Percentiles rank a stretch among this genome's conserved stretches.
Evolutionary conservation across 2,797 vertebrate species (phyloP).

Genomic region (Iguana delicatissima): DNA sequence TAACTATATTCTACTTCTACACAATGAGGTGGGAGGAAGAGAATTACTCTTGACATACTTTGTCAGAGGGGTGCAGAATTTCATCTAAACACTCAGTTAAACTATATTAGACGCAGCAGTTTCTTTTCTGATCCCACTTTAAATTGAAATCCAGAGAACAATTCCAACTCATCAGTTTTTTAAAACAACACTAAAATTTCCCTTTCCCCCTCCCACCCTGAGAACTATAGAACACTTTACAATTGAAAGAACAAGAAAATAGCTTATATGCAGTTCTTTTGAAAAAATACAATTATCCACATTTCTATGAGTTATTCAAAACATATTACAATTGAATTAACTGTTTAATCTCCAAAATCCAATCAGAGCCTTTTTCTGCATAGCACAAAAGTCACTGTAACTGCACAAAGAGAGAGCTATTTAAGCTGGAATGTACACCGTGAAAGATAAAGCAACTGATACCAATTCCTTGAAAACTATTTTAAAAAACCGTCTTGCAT

Average conservation of each 20-base stretch:
- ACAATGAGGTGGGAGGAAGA: conserved; percentile 27
- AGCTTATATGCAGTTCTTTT: conserved; percentile 55
- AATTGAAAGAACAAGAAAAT: conserved; percentile 66
- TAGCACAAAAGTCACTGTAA: conserved; percentile 63
- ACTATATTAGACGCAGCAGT: conserved; percentile 51
- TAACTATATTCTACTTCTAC: conserved; percentile 39
- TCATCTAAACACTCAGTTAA: conserved; percentile 65
- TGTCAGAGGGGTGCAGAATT: conserved; percentile 47
- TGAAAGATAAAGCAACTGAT: conserved; percentile 65
- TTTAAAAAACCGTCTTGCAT: conserved; percentile 14
- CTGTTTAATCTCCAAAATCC: conserved; percentile 44
- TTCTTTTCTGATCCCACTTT: conserved; percentile 39
- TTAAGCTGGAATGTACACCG: conserved; percentile 75
- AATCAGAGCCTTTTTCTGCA: conserved; percentile 73
- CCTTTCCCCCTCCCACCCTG: conserved; percentile 38
- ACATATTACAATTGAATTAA: conserved; percentile 63
- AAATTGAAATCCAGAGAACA: conserved; percentile 58
- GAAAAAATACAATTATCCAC: conserved; percentile 66
- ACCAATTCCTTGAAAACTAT: conserved; percentile 65
- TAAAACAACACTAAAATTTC: neutral
- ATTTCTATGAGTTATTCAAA: conserved; percentile 70
- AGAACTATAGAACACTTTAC: conserved; percentile 64
- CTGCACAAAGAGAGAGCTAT: conserved; percentile 56
- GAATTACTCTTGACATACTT: conserved; percentile 21
- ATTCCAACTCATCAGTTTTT: conserved; percentile 29